Evolutionary conservation across 2,113 vertebrate species (phyloP), one percentile per base, ranked within the genome.

Genomic region (Notiomystis cincta): DNA sequence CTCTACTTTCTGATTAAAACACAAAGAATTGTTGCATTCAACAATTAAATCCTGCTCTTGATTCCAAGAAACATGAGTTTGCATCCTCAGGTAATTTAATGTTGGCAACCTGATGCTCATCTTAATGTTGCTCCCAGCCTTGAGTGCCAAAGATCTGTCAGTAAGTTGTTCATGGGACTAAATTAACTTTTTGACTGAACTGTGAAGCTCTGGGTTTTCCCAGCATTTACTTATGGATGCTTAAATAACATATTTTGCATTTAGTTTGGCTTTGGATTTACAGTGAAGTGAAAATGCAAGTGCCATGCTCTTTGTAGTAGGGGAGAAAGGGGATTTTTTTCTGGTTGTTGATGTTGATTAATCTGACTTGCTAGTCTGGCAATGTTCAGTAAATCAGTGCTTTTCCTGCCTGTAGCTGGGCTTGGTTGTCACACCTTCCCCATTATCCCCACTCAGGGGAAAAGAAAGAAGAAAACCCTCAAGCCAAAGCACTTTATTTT

Each of bases 51-150:
- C 37, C 58, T 54, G 17, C 2, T 2, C 58, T 82, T 73, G 21
- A 11, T 62, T 94, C 60, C 47, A 69, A 66, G 71, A 86, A 66
- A 80, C 19, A 2, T 6, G 67, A 90, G 31, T 77, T 94, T 93
- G 78, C 83, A 87, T 91, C 66, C 81, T 94, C 62, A 25, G 75
- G 37, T 96, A 83, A 64, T 88, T 88, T 93, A 66, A 40, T 67
- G 17, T 11, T 24, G 79, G 85, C 82, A 94, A 5, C 51, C 67
- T 88, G 51, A 6, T 67, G 79, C 60, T 93, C 79, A 20, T 64
- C 64, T 77, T 73, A 40, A 33, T 90, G 60, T 83, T 75, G 38
- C 37, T 90, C 82, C 56, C 58, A 81, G 76, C 67, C 71, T 54
- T 19, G 56, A 50, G 79, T 80, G 87, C 78, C 79, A 77, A 73